Base-by-base conservation (phyloP, 2,113 vertebrate genomes). In the Cochlearius cochlearius region DNA sequence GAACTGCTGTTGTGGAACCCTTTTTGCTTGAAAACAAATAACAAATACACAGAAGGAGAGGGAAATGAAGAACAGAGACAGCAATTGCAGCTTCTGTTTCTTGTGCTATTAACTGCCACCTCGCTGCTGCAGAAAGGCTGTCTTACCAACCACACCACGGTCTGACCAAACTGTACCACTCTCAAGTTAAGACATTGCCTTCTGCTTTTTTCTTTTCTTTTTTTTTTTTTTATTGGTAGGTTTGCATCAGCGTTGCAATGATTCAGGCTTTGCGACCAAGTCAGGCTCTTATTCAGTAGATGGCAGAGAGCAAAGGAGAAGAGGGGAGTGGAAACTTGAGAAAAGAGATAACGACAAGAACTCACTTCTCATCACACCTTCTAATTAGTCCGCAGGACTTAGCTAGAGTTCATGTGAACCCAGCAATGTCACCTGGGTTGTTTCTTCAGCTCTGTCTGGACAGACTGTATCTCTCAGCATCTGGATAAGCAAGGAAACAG, bases 11-110 rank as follows among this genome's bases (percentile, higher is more conserved):
- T 88, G 85, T 88, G 85, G 90, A 94, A 95, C 87, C 53, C 63
- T 93, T 87, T 83, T 93, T 93, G 85, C 88, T 95, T 96, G 94
- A 95, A 95, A 97, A 96, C 92, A 96, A 96, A 93, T 88, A 95
- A 87, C 73, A 97, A 96, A 96, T 88, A 92, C 53, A 21, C 96
- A 97, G 96, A 96, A 95, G 96, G 96, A 96, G 60, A 94, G 68
- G n/a, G 52, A 87, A 88, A 55, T 90, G 87, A 58, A 86, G 50
- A 92, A 79, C 49, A 79, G 85, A 93, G 74, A 85, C 4, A 62
- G 63, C 5, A 82, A 55, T 29, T 92, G 32, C n/a, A 92, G 26
- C 53, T 88, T 93, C 71, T 93, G 78, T 79, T 95, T 94, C 75
- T 77, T 36, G n/a, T 17, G n/a, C 20, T 88, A 82, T 85, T 76